Percentiles rank a stretch among this genome's conserved stretches.
Evolutionary conservation across 2,888 invertebrate species (phyloP).

Genomic region (Masnerella sp.): DNA sequence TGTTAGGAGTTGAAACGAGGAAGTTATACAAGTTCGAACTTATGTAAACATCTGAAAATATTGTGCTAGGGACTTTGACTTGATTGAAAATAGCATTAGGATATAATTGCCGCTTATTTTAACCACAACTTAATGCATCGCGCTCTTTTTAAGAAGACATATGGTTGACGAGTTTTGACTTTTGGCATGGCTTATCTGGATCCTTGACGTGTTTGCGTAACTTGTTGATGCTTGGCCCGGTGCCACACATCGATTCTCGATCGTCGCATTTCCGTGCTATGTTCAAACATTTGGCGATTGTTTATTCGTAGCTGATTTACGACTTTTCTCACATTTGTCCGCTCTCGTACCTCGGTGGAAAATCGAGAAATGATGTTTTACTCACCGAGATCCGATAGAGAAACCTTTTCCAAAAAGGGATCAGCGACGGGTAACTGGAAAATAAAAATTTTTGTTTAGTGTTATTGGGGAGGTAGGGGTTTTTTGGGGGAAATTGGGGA

Average conservation of each 20-base stretch:
- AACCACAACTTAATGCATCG: too few relatives aligned
- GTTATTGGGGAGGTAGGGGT: too few relatives aligned
- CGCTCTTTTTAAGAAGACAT: too few relatives aligned
- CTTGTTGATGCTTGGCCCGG: conserved; percentile 53
- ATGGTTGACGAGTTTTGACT: conserved; percentile 27
- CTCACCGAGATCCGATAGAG: conserved; percentile 87
- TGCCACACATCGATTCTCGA: conserved; percentile 52
- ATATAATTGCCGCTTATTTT: too few relatives aligned
- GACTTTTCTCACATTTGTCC: conserved; percentile 23
- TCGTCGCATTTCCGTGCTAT: conserved; percentile 14
- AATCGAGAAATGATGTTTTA: conserved; percentile 65
- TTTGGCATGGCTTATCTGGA: conserved; percentile 26
- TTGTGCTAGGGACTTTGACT: too few relatives aligned
- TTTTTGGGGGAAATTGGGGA: background rate
- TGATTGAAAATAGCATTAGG: too few relatives aligned
- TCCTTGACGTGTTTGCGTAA: conserved; percentile 53
- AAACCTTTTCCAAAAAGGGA: conserved; percentile 93
- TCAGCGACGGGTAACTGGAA: conserved; percentile 91
- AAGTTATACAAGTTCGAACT: too few relatives aligned
- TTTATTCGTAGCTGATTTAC: conserved; percentile 24
- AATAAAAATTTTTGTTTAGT: too few relatives aligned
- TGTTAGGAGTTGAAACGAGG: too few relatives aligned
- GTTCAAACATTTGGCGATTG: conserved; percentile 28
- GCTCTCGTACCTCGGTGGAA: conserved; percentile 13
- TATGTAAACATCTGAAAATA: too few relatives aligned